A percentile compares a stretch with the other conserved stretches of the same genome.
These are phyloP conservation scores for Drosophila erecta DNA, from an alignment of 1,140 invertebrate species.

Conservation along the genomic window DNA sequence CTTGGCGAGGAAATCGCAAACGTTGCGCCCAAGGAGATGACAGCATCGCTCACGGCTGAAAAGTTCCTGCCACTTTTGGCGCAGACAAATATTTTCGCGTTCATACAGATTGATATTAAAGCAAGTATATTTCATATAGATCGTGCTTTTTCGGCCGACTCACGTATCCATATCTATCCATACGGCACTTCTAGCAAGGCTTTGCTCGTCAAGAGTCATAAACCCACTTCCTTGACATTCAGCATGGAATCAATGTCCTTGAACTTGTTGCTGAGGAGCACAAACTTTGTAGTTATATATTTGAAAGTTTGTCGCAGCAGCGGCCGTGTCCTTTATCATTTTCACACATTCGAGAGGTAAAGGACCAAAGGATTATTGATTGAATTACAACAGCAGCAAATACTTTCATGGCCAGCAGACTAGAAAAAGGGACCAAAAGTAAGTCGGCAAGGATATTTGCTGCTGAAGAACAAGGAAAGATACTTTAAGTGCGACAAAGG, in stretches of 20 bases:
- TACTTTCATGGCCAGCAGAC: slow-evolving; percentile 74
- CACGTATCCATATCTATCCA: neutral
- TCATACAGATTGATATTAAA: neutral
- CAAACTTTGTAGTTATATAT: slow-evolving; percentile 9
- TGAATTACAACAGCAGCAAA: slow-evolving; percentile 51
- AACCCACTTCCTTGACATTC: slow-evolving; percentile 34
- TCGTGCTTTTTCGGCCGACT: neutral
- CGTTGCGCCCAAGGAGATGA: slow-evolving; percentile 1
- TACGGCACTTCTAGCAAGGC: slow-evolving; percentile 8
- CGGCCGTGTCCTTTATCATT: slow-evolving; percentile 58
- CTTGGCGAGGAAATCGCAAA: slow-evolving; percentile 13
- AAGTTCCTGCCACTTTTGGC: neutral
- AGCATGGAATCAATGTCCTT: slow-evolving; percentile 46
- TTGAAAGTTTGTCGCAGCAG: slow-evolving; percentile 16
- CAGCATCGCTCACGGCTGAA: neutral
- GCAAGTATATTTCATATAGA: neutral
- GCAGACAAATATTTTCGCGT: neutral
- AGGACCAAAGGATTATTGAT: slow-evolving; percentile 64
- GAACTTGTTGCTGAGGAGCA: slow-evolving; percentile 54
- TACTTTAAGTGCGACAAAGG: slow-evolving; percentile 37
- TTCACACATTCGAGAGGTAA: slow-evolving; percentile 57
- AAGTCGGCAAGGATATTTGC: slow-evolving; percentile 15
- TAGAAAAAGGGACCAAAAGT: slow-evolving; percentile 53
- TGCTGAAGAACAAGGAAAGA: slow-evolving; percentile 43
- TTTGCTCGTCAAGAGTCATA: slow-evolving; percentile 40